Base-by-base conservation (phyloP, 2,888 invertebrate genomes). In the Andrena bucephala region DNA sequence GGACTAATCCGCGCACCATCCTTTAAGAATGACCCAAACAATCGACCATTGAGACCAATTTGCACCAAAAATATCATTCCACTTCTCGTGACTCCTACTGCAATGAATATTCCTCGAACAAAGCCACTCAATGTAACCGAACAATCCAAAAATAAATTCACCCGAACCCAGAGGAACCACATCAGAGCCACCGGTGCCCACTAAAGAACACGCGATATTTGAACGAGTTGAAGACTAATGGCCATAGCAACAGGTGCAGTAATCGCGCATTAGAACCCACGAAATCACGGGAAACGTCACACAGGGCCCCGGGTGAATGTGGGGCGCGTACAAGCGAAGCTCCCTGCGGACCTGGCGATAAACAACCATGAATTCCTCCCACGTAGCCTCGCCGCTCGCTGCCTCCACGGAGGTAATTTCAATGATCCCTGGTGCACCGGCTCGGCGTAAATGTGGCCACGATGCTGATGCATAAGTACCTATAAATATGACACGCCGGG, bases 401-500 rank as follows among this genome's bases (percentile, higher is more conserved):
- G 69, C 52, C 66, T 83, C 69, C 63, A 72, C 71, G 71, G 73
- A 72, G 83, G 85, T 88, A 89, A 89, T 89, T 88, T 89, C 89
- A 89, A 89, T 89, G 85, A 84, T 83, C 81, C 79, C 72, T 68
- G 77, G 85, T 62, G 84, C 81, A 85, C 77, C 75, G 77, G 77
- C 84, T 82, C 73, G 83, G 79, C 83, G 86, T 81, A 86, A 83
- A 88, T 85, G 85, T 89, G 85, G 77, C 82, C 85, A 83, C 85
- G 84, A 81, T 89, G 87, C 86, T 74, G 84, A 89, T 85, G 89
- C 90, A 92, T 91, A 91, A 91, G 92, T 90, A 90, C 90, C 88
- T 91, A 90, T 91, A 90, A 92, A 92, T 91, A 92, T 91, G 90
- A 91, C 88, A 87, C 81, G 86, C 83, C 79, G 72, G 81, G 83